Conservation (phyloP, 2,888 invertebrate genomes). For the Leucophora obtusa region DNA sequence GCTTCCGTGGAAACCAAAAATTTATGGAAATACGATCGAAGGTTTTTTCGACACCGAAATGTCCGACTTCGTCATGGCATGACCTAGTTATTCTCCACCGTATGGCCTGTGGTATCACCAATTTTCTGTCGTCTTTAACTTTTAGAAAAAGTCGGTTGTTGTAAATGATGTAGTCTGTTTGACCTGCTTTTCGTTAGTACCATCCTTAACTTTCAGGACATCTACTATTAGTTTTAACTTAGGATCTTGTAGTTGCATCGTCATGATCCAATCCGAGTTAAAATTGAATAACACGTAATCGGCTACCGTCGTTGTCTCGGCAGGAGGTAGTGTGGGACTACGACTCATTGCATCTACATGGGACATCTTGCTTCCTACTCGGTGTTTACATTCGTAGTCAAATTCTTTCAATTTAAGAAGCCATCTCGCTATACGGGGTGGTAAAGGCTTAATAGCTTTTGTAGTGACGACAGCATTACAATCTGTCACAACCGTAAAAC, state of each 20-base stretch:
- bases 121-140: slow-evolving; percentile 31
- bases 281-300: background rate
- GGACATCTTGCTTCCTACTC: background rate
- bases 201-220: too few species aligned
- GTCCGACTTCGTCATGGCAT: slow-evolving; percentile 64
- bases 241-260: background rate
- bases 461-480: slow-evolving; percentile 11
- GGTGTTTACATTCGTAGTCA: background rate
- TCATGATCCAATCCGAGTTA: background rate
- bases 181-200: too few species aligned
- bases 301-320: background rate
- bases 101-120: slow-evolving; percentile 59
- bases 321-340: background rate
- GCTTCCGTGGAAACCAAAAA: slow-evolving; percentile 65
- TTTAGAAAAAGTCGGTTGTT: too few species aligned
- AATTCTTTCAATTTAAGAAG: slow-evolving; percentile 16
- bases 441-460: background rate
- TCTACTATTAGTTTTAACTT: too few species aligned
- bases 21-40: slow-evolving; percentile 47
- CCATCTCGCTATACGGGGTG: slow-evolving; percentile 12
- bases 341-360: slow-evolving; percentile 4
- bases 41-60: slow-evolving; percentile 64
- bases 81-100: slow-evolving; percentile 59
- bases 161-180: too few species aligned
- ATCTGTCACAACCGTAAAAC: slow-evolving; percentile 7